These are phyloP conservation scores for Volucella bombylans DNA, from an alignment of 2,888 invertebrate species.

Conservation along the genomic window DNA sequence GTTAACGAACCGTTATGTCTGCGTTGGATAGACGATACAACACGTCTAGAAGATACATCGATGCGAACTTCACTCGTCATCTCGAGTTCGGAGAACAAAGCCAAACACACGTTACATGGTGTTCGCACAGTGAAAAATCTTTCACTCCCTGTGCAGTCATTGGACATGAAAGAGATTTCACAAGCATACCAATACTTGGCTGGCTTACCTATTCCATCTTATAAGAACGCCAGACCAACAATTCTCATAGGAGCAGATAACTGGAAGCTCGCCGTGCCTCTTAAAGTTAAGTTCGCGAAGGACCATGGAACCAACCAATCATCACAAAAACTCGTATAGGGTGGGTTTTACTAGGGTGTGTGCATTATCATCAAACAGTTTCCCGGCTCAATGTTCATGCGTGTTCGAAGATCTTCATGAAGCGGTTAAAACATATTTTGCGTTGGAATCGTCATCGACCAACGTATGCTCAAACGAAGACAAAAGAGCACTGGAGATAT, in stretches of 20 bases:
- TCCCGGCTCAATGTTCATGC: too few species aligned
- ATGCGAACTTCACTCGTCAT: not conserved
- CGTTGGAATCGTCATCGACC: constrained; percentile 48
- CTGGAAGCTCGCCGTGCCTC: constrained; percentile 44
- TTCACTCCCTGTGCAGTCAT: constrained; percentile 26
- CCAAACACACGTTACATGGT: constrained; percentile 16
- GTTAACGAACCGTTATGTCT: constrained; percentile 20
- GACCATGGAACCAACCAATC: constrained; percentile 49
- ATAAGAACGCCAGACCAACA: constrained; percentile 17
- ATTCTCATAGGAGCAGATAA: constrained; percentile 50
- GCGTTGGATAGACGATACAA: constrained; percentile 45
- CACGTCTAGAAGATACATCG: constrained; percentile 17
- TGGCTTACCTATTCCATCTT: not conserved
- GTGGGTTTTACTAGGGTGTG: constrained; percentile 58
- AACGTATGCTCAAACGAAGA: constrained; percentile 57
- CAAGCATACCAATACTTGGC: too few species aligned
- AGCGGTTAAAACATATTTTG: constrained; percentile 56
- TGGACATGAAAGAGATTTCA: constrained; percentile 10
- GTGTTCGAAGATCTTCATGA: constrained; percentile 58
- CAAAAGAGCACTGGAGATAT: constrained; percentile 51
- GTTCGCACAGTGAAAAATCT: constrained; percentile 41
- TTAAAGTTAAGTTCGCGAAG: constrained; percentile 54
- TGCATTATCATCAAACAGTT: not conserved
- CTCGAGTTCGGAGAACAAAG: not conserved
- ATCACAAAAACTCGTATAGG: constrained; percentile 62